A percentile compares a stretch with the other conserved stretches of the same genome.
These are phyloP conservation scores for Phenganax stokvisi DNA, from an alignment of 92 coral and sea anemone species.

Conservation along the genomic window DNA sequence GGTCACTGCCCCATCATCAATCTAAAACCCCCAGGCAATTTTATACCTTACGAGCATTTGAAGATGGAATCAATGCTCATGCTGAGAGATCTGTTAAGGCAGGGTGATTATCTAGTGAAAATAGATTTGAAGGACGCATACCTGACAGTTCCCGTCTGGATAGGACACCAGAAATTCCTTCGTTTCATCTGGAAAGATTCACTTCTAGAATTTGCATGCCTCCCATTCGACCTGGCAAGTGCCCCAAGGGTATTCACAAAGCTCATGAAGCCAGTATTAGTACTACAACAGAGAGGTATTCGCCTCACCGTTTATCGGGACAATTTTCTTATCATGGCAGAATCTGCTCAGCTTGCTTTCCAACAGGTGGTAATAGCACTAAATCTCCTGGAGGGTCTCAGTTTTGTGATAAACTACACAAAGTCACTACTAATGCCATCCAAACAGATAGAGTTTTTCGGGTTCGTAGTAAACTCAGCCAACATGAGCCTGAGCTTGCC, in stretches of 20 bases:
- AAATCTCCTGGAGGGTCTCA: conserved; percentile 22
- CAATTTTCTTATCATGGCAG: conserved; percentile 46
- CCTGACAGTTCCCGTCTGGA: conserved; percentile 15
- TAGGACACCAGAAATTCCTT: conserved; percentile 39
- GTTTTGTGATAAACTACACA: conserved; percentile 35
- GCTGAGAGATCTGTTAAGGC: conserved; percentile 50
- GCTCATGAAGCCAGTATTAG: conserved; percentile 28
- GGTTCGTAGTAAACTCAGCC: conserved; percentile 17
- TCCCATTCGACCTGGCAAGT: conserved; percentile 40
- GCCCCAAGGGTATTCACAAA: conserved; percentile 45
- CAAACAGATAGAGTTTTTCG: conserved; percentile 15
- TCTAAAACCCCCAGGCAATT: conserved; percentile 45
- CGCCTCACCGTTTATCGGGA: conserved; percentile 46
- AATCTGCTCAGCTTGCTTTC: conserved; percentile 22
- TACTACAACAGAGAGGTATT: conserved; percentile 27
- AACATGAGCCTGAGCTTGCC: conserved; percentile 32
- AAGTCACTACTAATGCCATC: background rate
- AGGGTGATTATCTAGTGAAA: conserved; percentile 40
- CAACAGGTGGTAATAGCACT: background rate
- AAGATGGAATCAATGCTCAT: conserved; percentile 55
- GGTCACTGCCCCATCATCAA: conserved; percentile 49
- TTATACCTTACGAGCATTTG: conserved; percentile 55
- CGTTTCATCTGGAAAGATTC: conserved; percentile 38
- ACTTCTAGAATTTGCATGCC: conserved; percentile 34
- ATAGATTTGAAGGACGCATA: background rate